phyloP scores from a whole-genome alignment of 2,888 invertebrate species.

The Ophioninae sp. region DNA sequence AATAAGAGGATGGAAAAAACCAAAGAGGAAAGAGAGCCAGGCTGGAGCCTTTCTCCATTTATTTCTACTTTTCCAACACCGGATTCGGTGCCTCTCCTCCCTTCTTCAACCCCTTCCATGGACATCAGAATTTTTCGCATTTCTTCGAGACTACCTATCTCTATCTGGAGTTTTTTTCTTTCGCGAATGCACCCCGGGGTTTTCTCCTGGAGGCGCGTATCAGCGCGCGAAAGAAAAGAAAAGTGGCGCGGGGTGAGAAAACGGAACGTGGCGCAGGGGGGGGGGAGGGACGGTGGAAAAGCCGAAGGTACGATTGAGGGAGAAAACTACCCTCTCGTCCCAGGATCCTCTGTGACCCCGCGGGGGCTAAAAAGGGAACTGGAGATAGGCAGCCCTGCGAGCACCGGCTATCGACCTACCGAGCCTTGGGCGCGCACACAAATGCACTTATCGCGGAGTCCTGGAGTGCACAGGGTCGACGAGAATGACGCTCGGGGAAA shows the following conservation, averaged over 20 bases:
- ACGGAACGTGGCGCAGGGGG: too few species aligned
- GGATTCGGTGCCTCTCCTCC: slow-evolving; percentile 46
- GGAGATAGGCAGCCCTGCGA: slow-evolving; percentile 34
- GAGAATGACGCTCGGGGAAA: slow-evolving; percentile 2
- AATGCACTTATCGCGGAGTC: slow-evolving; percentile 71
- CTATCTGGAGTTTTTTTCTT: too few species aligned
- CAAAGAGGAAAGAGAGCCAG: slow-evolving; percentile 29
- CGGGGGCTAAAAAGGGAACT: slow-evolving; percentile 50
- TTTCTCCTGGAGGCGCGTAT: slow-evolving; percentile 27
- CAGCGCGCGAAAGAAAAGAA: slow-evolving; percentile 15
- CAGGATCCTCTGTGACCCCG: slow-evolving; percentile 42
- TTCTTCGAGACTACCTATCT: slow-evolving; percentile 67
- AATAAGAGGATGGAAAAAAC: slow-evolving; percentile 38
- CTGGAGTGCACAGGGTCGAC: slow-evolving; percentile 9
- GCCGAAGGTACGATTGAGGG: background rate
- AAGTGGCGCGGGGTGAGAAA: slow-evolving; percentile 1
- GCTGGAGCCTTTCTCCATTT: slow-evolving; percentile 70
- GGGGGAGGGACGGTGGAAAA: too few species aligned
- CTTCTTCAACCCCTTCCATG: slow-evolving; percentile 61
- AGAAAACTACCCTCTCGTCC: slow-evolving; percentile 36
- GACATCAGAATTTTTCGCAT: slow-evolving; percentile 73
- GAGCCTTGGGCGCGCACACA: slow-evolving; percentile 65
- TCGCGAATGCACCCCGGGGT: slow-evolving; percentile 61
- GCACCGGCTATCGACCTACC: slow-evolving; percentile 60
- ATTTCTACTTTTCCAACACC: slow-evolving; percentile 68